phyloP scores from a whole-genome alignment of 2,888 invertebrate species.

The Sesia apiformis region DNA sequence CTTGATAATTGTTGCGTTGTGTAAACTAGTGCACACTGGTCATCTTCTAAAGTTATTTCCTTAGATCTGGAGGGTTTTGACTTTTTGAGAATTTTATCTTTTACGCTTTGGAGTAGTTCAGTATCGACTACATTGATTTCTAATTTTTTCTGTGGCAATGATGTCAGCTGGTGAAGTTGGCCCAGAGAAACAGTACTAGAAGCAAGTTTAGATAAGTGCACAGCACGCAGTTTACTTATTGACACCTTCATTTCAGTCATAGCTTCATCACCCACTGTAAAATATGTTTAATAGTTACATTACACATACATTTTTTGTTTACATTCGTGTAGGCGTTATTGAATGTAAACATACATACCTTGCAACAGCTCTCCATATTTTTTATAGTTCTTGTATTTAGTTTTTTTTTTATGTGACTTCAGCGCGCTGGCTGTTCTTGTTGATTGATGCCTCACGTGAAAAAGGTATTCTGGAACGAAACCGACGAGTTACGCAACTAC shows the following conservation, averaged over 20 bases:
- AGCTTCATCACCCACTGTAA: slow-evolving; percentile 76
- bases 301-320: background rate
- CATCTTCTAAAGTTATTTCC: slow-evolving; percentile 45
- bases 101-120: slow-evolving; percentile 53
- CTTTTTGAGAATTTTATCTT: slow-evolving; percentile 55
- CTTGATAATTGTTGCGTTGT: slow-evolving; percentile 40
- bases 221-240: slow-evolving; percentile 78
- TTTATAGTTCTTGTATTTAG: slow-evolving; percentile 57
- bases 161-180: slow-evolving; percentile 74
- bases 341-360: slow-evolving; percentile 52
- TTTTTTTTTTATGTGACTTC: slow-evolving; percentile 53
- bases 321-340: background rate
- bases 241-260: slow-evolving; percentile 80
- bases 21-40: slow-evolving; percentile 59
- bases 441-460: slow-evolving; percentile 48
- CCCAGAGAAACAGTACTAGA: slow-evolving; percentile 71
- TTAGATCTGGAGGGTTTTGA: slow-evolving; percentile 10
- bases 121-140: slow-evolving; percentile 47
- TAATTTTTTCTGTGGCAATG: slow-evolving; percentile 28
- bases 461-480: slow-evolving; percentile 42
- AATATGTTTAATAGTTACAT: background rate
- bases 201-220: slow-evolving; percentile 79
- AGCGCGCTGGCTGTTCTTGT: slow-evolving; percentile 54
- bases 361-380: slow-evolving; percentile 81
- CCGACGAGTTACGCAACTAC: slow-evolving; percentile 53